Evolutionary conservation across 2,797 vertebrate genomes (phyloP), one percentile per base, ranked within the genome.

Genomic region (Cyprinella venusta): DNA sequence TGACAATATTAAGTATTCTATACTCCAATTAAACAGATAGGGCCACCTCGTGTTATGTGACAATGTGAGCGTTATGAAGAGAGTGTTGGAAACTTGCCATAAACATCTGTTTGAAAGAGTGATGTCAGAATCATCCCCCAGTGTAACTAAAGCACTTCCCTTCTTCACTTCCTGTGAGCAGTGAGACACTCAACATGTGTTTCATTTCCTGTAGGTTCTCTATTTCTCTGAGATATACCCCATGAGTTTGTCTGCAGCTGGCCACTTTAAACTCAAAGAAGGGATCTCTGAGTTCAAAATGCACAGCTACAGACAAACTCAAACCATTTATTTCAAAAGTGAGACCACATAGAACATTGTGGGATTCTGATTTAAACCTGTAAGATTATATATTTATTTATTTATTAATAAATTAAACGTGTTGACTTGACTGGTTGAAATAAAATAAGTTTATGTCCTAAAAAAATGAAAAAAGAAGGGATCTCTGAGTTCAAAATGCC

Each of bases 161-260:
- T 83, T 91, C 87, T 85, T 84, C 84, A 90, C 90, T 94, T 95
- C 94, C 94, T 92, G 92, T 91, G 90, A 84, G 84, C 88, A 88
- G 84, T 88, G 86, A 89, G 90, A 84, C 72, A 40, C 50, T 89
- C 80, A 78, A 90, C 91, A 93, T 90, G 86, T 91, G 91, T 89
- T 89, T 78, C 8, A 80, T 84, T 94, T 94, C 93, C 94, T 92
- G 91, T 72, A 24, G 19, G 83, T 90, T 16, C 45, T 48, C 45
- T 15, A 16, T 16, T 85, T 38, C 88, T 88, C 87, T 88, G 9
- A 6, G 83, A 36, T 79, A 36, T 79, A 13, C 70, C 83, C 61
- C 77, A 30, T 48, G 45, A 48, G 45, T 48, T 48, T 15, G 13
- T 48, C 45, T 48, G 45, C 45, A 48, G 13, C 45, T 48, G 45